Conservation (phyloP, 2,113 vertebrate species). For the Crypturellus undulatus region DNA sequence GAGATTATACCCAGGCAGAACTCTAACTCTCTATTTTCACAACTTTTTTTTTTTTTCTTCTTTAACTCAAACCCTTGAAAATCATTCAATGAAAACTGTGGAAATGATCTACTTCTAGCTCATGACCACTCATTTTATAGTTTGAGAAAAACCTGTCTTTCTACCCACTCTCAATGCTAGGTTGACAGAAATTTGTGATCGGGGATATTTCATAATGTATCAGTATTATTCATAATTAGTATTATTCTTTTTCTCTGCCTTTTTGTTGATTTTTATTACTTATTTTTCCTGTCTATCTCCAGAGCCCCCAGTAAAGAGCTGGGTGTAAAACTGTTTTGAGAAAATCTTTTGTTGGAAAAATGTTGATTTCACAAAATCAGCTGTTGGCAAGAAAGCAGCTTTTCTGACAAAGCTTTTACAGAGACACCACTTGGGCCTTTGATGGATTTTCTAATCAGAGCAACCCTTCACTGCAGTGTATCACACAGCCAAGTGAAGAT, state of each 20-base stretch:
- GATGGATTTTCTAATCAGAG: neutral
- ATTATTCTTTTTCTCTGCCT: neutral
- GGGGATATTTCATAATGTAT: neutral
- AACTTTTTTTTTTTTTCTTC: fast-evolving
- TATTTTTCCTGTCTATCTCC: neutral
- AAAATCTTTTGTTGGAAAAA: neutral
- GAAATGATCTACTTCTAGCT: neutral
- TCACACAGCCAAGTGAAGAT: neutral
- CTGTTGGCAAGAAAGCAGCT: neutral
- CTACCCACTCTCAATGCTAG: neutral
- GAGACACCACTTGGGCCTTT: fast-evolving
- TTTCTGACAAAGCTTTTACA: neutral
- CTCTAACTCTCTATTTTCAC: neutral
- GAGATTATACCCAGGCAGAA: neutral
- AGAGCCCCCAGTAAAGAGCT: neutral
- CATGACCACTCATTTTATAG: neutral
- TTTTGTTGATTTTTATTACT: neutral
- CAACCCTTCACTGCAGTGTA: neutral
- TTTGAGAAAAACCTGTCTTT: neutral
- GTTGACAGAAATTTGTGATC: neutral
- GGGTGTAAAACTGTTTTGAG: neutral
- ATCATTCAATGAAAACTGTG: neutral
- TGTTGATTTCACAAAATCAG: neutral
- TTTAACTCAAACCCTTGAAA: neutral
- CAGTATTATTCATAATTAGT: neutral